Percentiles rank a stretch among this genome's conserved stretches.
Evolutionary conservation across 2,888 invertebrate species (phyloP).

Genomic region (Saturnia pavonia): DNA sequence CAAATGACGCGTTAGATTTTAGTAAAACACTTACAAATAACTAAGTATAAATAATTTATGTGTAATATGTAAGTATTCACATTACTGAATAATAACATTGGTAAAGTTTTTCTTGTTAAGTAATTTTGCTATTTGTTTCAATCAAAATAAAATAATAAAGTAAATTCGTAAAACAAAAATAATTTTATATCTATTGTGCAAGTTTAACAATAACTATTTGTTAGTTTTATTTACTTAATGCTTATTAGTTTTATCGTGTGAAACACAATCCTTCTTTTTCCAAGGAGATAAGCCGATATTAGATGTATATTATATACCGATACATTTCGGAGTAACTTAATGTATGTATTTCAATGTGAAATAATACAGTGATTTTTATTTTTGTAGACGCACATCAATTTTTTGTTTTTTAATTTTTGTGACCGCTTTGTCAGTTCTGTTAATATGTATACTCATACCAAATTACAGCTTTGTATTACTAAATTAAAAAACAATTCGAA

Average conservation of each 20-base stretch:
- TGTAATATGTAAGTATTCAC: neutral
- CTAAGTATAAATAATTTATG: neutral
- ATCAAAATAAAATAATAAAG: neutral
- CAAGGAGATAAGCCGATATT: neutral
- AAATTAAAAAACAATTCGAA: no score
- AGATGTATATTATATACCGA: neutral
- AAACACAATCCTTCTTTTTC: neutral
- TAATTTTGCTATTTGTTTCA: neutral
- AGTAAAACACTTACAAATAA: no score
- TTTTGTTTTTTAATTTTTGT: no score
- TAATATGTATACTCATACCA: no score
- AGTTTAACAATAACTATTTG: neutral
- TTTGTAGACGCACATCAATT: no score
- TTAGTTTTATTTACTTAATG: neutral
- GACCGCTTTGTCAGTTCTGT: no score
- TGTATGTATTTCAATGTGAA: neutral
- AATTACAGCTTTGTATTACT: no score
- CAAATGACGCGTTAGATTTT: no score
- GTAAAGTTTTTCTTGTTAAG: neutral
- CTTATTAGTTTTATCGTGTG: neutral
- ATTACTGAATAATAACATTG: neutral
- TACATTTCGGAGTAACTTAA: neutral
- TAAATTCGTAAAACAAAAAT: neutral
- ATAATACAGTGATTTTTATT: no score
- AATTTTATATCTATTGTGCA: neutral